These are phyloP conservation scores for Tetragnatha versicolor DNA, from an alignment of 1,140 invertebrate species.

Conservation along the genomic window DNA sequence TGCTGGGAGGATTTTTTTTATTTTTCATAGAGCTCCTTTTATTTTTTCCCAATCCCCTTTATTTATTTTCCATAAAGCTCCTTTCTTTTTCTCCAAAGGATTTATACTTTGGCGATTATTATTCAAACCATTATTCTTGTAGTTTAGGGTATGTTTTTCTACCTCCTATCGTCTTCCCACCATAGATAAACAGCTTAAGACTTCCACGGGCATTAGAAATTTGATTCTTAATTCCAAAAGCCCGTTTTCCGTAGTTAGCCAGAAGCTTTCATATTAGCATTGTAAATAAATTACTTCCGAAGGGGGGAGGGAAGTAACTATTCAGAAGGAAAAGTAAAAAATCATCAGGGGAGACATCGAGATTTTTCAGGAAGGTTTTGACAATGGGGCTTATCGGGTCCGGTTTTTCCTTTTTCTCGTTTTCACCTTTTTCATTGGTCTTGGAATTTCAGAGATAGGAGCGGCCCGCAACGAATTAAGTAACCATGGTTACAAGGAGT, in stretches of 20 bases:
- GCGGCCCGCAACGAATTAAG: not conserved
- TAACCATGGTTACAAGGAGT: constrained; percentile 20
- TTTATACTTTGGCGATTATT: not conserved
- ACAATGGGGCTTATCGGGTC: constrained; percentile 15
- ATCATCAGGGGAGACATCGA: too few species aligned
- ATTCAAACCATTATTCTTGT: not conserved
- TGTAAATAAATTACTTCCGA: constrained; percentile 20
- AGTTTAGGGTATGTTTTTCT: not conserved
- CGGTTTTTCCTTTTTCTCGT: not conserved
- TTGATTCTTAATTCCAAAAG: constrained; percentile 6
- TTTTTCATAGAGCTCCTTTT: too few species aligned
- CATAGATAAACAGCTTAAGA: not conserved
- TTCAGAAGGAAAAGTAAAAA: not conserved
- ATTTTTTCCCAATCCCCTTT: too few species aligned
- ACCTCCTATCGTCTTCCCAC: not conserved
- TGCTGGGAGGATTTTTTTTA: too few species aligned
- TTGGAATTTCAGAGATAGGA: not conserved
- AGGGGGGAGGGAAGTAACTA: not conserved
- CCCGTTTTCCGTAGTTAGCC: not conserved
- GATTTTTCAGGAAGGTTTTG: not conserved
- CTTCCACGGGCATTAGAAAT: not conserved
- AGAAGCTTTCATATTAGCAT: constrained; percentile 16
- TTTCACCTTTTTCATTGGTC: not conserved
- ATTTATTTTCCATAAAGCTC: not conserved
- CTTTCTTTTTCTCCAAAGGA: not conserved